Conservation (phyloP, 1,140 invertebrate genomes). For the Dreissena polymorpha region DNA sequence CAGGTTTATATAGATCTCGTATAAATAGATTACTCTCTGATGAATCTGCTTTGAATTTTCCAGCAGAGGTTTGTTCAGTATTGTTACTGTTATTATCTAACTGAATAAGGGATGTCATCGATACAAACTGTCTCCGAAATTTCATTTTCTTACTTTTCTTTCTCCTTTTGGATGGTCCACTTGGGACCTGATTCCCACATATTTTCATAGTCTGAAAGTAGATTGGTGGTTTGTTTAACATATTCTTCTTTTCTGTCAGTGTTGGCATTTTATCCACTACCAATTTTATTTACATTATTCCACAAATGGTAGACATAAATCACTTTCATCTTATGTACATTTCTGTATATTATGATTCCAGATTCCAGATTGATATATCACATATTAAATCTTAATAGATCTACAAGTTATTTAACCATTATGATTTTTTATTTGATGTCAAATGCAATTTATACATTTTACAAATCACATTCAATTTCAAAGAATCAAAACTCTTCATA, state of each 20-base stretch:
- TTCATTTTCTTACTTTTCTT: slow-evolving; percentile 50
- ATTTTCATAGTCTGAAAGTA: slow-evolving; percentile 11
- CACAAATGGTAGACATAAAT: too few species aligned
- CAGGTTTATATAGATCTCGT: slow-evolving; percentile 27
- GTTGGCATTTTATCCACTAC: slow-evolving; percentile 35
- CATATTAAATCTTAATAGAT: too few species aligned
- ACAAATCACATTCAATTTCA: too few species aligned
- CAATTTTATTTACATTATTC: not conserved
- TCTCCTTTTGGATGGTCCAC: slow-evolving; percentile 20
- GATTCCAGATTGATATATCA: too few species aligned
- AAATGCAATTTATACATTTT: too few species aligned
- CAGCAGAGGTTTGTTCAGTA: not conserved
- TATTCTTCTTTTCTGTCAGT: slow-evolving; percentile 27
- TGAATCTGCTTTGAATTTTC: not conserved
- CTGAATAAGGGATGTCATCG: slow-evolving; percentile 33
- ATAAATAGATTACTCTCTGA: slow-evolving; percentile 14
- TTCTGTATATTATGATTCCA: too few species aligned
- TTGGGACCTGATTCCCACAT: not conserved
- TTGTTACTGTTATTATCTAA: slow-evolving; percentile 32
- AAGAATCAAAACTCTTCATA: too few species aligned
- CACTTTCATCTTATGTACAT: too few species aligned
- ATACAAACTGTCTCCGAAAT: slow-evolving; percentile 39
- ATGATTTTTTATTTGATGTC: too few species aligned
- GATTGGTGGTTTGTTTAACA: slow-evolving; percentile 12
- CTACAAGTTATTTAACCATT: too few species aligned